These are phyloP conservation scores for Lepus europaeus DNA, from an alignment of 2,113 vertebrate species.

Conservation along the genomic window DNA sequence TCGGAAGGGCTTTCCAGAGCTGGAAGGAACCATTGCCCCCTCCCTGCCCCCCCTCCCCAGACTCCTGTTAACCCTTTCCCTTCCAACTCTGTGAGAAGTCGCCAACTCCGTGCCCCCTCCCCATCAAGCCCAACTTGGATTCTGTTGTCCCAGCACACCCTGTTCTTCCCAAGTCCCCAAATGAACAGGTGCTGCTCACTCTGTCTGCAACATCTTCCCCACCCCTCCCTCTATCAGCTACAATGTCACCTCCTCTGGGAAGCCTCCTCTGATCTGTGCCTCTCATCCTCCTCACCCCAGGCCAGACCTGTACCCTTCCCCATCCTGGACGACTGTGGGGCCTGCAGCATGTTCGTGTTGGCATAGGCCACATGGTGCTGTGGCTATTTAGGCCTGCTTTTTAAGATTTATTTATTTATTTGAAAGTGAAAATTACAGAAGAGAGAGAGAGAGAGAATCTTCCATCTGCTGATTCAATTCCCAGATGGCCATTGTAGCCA, in stretches of 20 bases:
- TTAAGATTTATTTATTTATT: no score
- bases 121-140: background rate
- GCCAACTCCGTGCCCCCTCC: rapidly evolving
- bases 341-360: background rate
- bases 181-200: background rate
- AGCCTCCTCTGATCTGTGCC: background rate
- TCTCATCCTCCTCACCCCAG: background rate
- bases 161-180: no score
- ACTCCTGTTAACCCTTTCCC: background rate
- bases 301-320: background rate
- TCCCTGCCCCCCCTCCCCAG: background rate
- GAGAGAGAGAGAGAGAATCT: no score
- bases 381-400: background rate
- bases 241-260: background rate
- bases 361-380: background rate
- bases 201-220: background rate
- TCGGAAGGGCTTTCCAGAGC: background rate
- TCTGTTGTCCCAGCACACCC: rapidly evolving
- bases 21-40: background rate
- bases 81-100: background rate
- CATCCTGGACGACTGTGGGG: background rate
- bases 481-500: no score
- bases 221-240: background rate
- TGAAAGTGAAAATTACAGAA: no score
- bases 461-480: no score